These are phyloP conservation scores for Anastatus disparis DNA, from an alignment of 1,140 invertebrate species.

Conservation along the genomic window DNA sequence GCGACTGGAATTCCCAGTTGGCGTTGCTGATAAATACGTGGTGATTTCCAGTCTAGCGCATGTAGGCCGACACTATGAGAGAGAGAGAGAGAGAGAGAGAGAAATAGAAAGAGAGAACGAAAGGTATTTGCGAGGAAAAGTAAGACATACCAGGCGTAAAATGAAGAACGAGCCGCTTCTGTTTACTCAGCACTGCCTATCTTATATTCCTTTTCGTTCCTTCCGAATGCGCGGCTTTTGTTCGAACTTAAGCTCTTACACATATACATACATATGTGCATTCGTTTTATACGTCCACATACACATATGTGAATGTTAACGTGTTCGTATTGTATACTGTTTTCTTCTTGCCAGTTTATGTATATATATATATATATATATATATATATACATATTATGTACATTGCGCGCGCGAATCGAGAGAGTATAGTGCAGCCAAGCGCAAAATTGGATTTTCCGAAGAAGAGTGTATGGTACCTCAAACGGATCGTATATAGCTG, in stretches of 20 bases:
- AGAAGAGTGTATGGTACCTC: slow-evolving; percentile 27
- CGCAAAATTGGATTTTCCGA: slow-evolving; percentile 55
- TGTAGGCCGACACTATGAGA: background rate
- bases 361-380: background rate
- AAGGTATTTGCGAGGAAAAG: slow-evolving; percentile 5
- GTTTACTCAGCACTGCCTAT: background rate
- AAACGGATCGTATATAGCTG: slow-evolving; percentile 35
- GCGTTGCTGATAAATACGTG: slow-evolving; percentile 5
- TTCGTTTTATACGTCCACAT: too few species aligned
- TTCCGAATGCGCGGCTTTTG: slow-evolving; percentile 7
- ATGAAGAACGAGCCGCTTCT: slow-evolving; percentile 23
- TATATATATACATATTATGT: slow-evolving; percentile 29
- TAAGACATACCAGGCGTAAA: slow-evolving; percentile 29
- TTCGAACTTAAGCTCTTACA: slow-evolving; percentile 28
- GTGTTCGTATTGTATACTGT: background rate
- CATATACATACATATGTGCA: background rate
- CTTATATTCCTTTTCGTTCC: too few species aligned
- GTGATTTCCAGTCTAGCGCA: slow-evolving; percentile 5
- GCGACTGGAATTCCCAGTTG: background rate
- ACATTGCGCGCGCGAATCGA: slow-evolving; percentile 29
- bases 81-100: too few species aligned
- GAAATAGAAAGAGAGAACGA: too few species aligned
- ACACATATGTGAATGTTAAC: too few species aligned
- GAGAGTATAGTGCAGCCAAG: slow-evolving; percentile 47
- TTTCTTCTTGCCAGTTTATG: background rate